Evolutionary conservation across 2,113 vertebrate genomes (phyloP), one percentile per base, ranked within the genome.

Genomic region (Vicugna pacos): DNA sequence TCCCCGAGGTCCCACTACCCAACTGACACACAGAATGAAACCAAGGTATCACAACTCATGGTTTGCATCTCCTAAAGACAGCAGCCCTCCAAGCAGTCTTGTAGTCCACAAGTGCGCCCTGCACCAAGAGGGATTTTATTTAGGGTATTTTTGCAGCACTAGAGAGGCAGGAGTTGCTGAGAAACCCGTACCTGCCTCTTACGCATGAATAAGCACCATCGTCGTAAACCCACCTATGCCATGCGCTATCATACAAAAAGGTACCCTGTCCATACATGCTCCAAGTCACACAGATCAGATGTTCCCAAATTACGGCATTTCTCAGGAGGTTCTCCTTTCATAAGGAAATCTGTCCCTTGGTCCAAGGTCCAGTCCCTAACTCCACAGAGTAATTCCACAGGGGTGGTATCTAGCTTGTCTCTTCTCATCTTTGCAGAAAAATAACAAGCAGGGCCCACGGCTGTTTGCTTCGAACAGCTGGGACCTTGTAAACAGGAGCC

Each of bases 211-310:
- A 15, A 10, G 1, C 32, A 12, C 16, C 16, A 16, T 22, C 32
- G 0, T 32, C 19, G 3, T 17, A 7, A 24, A 35, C 14, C 24
- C 10, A 17, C 14, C 60, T 13, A 5, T 67, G 64, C 56, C 12
- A 4, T 15, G 12, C 0, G 8, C 22, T 3, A 14, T 30, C 14
- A 1, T 8, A 28, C 13, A 0, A 15, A 3, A 2, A 32, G 32
- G 13, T 16, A 24, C 26, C 54, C 42, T 0, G 5, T 20, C 65
- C 32, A 10, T 32, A 54, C 1, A 15, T 4, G 1, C 54, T 38
- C 20, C 19, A 19, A 52, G 12, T 7, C n/a, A 24, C 19, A 0
- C 54, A 15, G 46, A 19, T 16, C 12, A 14, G 17, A 4, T 32
- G n/a, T 38, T 32, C 65, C 19, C 75, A 19, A 16, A 19, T n/a